These are phyloP conservation scores for Drosophila pseudoobscura DNA, from an alignment of 1,140 invertebrate species.

Conservation along the genomic window DNA sequence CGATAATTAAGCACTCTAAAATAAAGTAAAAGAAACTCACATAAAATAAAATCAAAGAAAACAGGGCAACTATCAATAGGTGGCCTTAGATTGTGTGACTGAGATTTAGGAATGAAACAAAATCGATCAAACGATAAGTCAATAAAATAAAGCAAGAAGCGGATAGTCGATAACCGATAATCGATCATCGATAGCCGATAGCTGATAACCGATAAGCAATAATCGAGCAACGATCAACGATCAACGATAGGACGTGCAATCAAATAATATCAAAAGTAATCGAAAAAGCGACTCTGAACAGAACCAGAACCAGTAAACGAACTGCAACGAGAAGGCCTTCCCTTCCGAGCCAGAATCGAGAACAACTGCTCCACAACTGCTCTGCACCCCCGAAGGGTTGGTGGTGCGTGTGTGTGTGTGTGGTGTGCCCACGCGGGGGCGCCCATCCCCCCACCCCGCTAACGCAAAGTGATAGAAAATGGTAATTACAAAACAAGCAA, in stretches of 20 bases:
- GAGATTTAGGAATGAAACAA: constrained; percentile 54
- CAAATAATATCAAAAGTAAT: constrained; percentile 13
- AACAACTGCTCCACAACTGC: constrained; percentile 36
- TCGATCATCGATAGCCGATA: too few species aligned
- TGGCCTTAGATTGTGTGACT: constrained; percentile 79
- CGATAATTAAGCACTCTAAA: constrained; percentile 25
- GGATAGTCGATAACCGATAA: constrained; percentile 26
- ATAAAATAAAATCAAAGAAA: constrained; percentile 49
- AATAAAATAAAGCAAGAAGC: too few species aligned
- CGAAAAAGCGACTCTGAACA: neutral
- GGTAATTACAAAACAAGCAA: constrained; percentile 81
- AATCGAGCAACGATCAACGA: constrained; percentile 36
- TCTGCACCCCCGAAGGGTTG: constrained; percentile 21
- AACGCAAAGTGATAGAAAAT: constrained; percentile 83
- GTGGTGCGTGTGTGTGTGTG: constrained; percentile 76
- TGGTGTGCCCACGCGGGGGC: constrained; percentile 60
- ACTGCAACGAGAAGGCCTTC: too few species aligned
- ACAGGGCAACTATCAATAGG: constrained; percentile 66
- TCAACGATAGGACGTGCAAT: constrained; percentile 17
- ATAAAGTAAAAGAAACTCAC: constrained; percentile 18
- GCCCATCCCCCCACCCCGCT: constrained; percentile 67
- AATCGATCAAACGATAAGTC: constrained; percentile 35
- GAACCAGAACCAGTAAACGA: constrained; percentile 4
- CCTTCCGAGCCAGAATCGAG: constrained; percentile 14
- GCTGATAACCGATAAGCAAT: constrained; percentile 26